phyloP scores from a whole-genome alignment of 2,888 invertebrate species.

The Morpho deidamia region DNA sequence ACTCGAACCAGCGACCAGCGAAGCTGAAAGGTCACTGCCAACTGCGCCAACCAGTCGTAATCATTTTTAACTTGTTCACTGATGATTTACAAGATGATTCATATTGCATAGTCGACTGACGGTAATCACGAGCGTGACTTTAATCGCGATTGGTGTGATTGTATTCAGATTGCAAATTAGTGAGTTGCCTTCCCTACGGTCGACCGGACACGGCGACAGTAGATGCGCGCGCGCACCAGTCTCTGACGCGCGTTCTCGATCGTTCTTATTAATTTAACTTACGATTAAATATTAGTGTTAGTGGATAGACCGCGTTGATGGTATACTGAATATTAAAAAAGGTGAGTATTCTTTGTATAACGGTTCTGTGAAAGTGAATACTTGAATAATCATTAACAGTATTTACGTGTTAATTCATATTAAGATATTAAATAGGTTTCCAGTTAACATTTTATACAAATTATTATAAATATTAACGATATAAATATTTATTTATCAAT shows the following conservation, averaged over 20 bases:
- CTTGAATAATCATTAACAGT: neutral
- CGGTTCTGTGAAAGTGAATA: neutral
- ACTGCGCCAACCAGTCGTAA: too few species aligned
- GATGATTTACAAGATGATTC: neutral
- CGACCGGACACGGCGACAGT: conserved; percentile 31
- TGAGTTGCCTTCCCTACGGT: conserved; percentile 33
- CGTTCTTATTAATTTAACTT: conserved; percentile 3
- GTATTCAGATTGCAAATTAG: conserved; percentile 47
- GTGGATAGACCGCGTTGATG: conserved; percentile 43
- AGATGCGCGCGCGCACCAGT: conserved; percentile 52
- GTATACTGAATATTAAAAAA: conserved; percentile 28
- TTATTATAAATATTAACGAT: too few species aligned
- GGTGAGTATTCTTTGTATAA: neutral
- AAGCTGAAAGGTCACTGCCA: too few species aligned
- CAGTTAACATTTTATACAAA: too few species aligned
- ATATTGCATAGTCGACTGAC: neutral
- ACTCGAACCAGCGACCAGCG: too few species aligned
- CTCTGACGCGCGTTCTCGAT: conserved; percentile 9
- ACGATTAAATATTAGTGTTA: conserved; percentile 29
- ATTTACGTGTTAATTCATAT: too few species aligned
- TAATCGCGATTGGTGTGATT: conserved; percentile 16
- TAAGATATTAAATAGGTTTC: too few species aligned
- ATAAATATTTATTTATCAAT: too few species aligned
- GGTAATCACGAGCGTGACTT: neutral
- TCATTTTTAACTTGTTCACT: neutral